Evolutionary conservation across 2,888 invertebrate species (phyloP).

Genomic region (Cyclophora punctaria): DNA sequence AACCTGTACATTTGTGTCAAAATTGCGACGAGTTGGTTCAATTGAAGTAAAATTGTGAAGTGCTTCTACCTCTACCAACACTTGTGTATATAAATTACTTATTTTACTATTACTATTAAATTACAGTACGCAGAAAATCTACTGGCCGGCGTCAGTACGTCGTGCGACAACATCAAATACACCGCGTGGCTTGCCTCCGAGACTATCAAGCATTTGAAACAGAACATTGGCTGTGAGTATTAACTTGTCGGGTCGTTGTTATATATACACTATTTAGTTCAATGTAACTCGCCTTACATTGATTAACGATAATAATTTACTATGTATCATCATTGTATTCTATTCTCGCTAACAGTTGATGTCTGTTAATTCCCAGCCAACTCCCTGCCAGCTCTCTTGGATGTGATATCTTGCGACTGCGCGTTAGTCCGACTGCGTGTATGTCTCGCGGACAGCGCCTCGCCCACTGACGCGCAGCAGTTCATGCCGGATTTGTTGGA

Average conservation of each 20-base stretch:
- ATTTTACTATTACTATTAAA: no score
- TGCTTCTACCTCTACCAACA: no score
- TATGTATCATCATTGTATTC: no score
- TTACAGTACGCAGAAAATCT: slow-evolving; percentile 79
- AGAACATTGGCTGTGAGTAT: slow-evolving; percentile 54
- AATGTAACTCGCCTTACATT: no score
- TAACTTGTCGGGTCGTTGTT: neutral
- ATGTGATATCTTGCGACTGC: slow-evolving; percentile 84
- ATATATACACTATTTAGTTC: no score
- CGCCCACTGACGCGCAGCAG: slow-evolving; percentile 70
- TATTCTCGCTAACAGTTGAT: no score
- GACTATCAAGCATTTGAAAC: slow-evolving; percentile 63
- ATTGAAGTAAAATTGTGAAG: no score
- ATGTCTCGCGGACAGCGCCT: slow-evolving; percentile 60
- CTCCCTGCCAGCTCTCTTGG: slow-evolving; percentile 80
- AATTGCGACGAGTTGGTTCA: no score
- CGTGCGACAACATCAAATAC: slow-evolving; percentile 76
- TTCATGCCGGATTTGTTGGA: slow-evolving; percentile 79
- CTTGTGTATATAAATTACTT: no score
- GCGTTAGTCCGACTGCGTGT: slow-evolving; percentile 84
- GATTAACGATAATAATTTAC: no score
- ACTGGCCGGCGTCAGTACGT: slow-evolving; percentile 81
- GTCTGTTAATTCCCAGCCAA: slow-evolving; percentile 29
- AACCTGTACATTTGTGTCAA: no score
- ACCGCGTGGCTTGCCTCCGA: slow-evolving; percentile 66